Base-by-base conservation (phyloP, 2,113 vertebrate genomes). In the Cisticola juncidis region DNA sequence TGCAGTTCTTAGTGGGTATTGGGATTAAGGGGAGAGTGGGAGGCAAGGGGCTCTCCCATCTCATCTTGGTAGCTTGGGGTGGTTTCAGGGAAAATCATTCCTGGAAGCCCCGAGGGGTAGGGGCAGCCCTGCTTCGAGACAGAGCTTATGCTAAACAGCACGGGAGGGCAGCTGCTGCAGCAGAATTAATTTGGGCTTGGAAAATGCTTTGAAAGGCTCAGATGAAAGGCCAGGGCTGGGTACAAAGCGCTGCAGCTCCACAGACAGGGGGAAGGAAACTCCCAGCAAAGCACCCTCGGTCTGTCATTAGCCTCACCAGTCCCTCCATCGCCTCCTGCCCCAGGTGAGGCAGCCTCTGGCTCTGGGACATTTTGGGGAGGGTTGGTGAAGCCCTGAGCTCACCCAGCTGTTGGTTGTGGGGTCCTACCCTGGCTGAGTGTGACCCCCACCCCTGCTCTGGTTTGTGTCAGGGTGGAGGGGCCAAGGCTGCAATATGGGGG, bases 401-500 rank as follows among this genome's bases (percentile, higher is more conserved):
- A 2, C 28, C 12, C 47, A 6, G 51, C 14, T 38, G 14, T 3
- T 50, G 68, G 35, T 1, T 56, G 19, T 4, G 4, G 40, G 88
- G 33, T 77, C 28, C 38, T 38, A 22, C 56, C 56, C 42, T 0
- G 1, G 56, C 10, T 19, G 51, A 62, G 38, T 1, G 12, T 44
- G 51, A 51, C 3, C 9, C 26, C 19, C n/a, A n/a, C n/a, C 19
- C 35, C 15, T 21, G 53, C 7, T 54, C 25, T 4, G 12, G 51
- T 17, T 48, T 0, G 1, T 31, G 66, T 15, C 7, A 23, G 66
- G 61, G 14, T 21, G 19, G 51, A 81, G 36, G 58, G 40, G n/a
- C 6, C 1, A 1, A 58, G n/a, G 15, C 62, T n/a, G 44, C 61
- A 19, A 4, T 0, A 0, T 40, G 62, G 18, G 16, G 8, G 40